phyloP scores from a whole-genome alignment of 2,888 invertebrate species.

The Pristionchus arcanus region DNA sequence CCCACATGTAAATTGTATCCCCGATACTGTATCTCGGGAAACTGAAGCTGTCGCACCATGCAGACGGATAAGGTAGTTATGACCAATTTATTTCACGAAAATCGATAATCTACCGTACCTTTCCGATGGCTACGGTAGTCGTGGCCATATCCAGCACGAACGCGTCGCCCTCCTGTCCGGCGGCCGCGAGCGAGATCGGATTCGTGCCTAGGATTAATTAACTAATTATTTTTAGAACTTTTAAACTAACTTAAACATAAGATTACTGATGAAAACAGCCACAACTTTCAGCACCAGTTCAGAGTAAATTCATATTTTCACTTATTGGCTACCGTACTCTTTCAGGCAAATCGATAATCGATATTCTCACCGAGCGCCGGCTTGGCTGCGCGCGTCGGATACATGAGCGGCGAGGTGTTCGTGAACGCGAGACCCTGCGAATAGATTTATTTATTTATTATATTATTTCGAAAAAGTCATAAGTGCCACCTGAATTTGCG shows the following conservation, averaged over 20 bases:
- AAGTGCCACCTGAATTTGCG: too few relatives aligned
- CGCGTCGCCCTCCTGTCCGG: slow-evolving; percentile 83
- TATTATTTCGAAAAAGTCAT: neutral
- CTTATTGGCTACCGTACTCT: too few relatives aligned
- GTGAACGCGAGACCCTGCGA: slow-evolving; percentile 80
- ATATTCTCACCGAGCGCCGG: slow-evolving; percentile 68
- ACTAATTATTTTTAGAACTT: slow-evolving; percentile 2
- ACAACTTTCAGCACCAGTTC: too few relatives aligned
- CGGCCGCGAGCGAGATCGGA: slow-evolving; percentile 89
- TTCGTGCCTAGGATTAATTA: slow-evolving; percentile 86
- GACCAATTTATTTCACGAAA: slow-evolving; percentile 84
- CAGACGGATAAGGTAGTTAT: slow-evolving; percentile 95
- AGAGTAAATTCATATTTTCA: too few relatives aligned
- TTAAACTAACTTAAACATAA: too few relatives aligned
- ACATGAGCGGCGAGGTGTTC: slow-evolving; percentile 80
- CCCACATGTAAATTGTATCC: too few relatives aligned
- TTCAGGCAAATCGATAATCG: neutral
- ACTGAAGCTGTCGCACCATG: slow-evolving; percentile 83
- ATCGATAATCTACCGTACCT: slow-evolving; percentile 82
- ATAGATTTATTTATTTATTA: slow-evolving; percentile 37
- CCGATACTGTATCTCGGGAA: too few relatives aligned
- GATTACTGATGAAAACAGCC: too few relatives aligned
- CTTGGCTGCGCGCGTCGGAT: slow-evolving; percentile 77
- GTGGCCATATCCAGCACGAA: slow-evolving; percentile 96
- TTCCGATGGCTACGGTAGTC: slow-evolving; percentile 93